Evolutionary conservation across 2,797 vertebrate genomes (phyloP), one percentile per base, ranked within the genome.

Genomic region (Chelon auratus): DNA sequence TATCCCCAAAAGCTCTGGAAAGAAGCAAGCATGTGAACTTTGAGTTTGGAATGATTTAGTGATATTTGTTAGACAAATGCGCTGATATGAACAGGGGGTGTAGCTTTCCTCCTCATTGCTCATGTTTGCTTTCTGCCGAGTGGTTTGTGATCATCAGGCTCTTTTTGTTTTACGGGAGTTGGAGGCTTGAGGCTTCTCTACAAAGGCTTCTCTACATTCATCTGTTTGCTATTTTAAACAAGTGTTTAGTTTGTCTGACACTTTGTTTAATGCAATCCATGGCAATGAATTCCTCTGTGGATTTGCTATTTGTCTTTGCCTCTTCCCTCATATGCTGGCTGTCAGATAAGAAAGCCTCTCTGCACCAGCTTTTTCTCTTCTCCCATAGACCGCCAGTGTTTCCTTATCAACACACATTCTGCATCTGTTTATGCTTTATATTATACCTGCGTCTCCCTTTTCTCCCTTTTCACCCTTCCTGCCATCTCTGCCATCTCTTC

Each of bases 401-500:
- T 61, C 18, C 67, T 60, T 33, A 4, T 54, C 14, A 18, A 18
- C 52, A 61, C 55, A 83, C 15, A 69, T 48, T 40, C 71, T 68
- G 51, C 67, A 40, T 83, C 61, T 68, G 47, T 52, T 70, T 51
- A 61, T 69, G 45, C 43, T 74, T 79, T 2, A 63, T 81, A 33
- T 69, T 72, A 45, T 97, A 99, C 98, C 98, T 97, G 95, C 43
- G 2, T 95, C 92, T 83, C 97, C 97, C 69, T 96, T 99, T 85
- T 97, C 97, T 68, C 97, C 98, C 88, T 95, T 97, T 90, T 98
- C 97, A 83, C 98, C 97, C 84, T 96, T 97, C 68, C 97, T 95
- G 88, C 98, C 98, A 57, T 99, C 98, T 94, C 98, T 95, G 6
- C 98, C 98, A 75, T 99, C 97, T 95, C 98, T 96, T 93, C 98